Base-by-base conservation (phyloP, 2,113 vertebrate species). In the Anas platyrhynchos region DNA sequence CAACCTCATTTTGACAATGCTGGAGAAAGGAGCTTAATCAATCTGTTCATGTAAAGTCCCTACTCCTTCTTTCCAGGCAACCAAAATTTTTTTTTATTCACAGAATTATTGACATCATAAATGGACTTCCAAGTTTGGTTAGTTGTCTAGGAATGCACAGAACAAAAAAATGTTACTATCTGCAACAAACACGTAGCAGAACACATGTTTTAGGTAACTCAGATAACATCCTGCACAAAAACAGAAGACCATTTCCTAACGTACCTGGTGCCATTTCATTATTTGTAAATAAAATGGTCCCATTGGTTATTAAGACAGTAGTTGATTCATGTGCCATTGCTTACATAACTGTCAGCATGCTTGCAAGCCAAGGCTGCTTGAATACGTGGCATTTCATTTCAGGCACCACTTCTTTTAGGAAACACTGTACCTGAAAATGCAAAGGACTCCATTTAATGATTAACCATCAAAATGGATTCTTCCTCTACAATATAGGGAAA, bases 401-500 rank as follows among this genome's bases (percentile, higher is more conserved):
- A 81, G 54, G 62, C 72, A 67, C 58, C 23, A 5, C 44, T 90
- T 84, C 80, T 61, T 91, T 91, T 62, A 73, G 62, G 48, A 86
- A 89, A 93, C 4, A 93, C 86, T 92, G 66, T 87, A 75, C 90
- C 66, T 93, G 90, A 68, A 92, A 94, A 94, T 48, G 38, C 81
- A 89, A 91, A 92, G 77, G 74, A 72, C 77, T 86, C 58, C 9
- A 13, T 91, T 94, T 96, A 96, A 95, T 94, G 86, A 94, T 96
- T 97, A 95, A 96, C 93, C 66, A 82, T 69, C 77, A 88, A 84
- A 95, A 92, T 29, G 89, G 38, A 69, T 54, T 94, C 83, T 36
- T 13, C n/a, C 56, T 91, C 91, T 61, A 73, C 66, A 83, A 56
- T 62, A 83, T 6, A 79, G 73, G 65, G 73, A 94, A 94, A 93